phyloP scores from a whole-genome alignment of 2,113 vertebrate genomes.

The Camelus dromedarius region DNA sequence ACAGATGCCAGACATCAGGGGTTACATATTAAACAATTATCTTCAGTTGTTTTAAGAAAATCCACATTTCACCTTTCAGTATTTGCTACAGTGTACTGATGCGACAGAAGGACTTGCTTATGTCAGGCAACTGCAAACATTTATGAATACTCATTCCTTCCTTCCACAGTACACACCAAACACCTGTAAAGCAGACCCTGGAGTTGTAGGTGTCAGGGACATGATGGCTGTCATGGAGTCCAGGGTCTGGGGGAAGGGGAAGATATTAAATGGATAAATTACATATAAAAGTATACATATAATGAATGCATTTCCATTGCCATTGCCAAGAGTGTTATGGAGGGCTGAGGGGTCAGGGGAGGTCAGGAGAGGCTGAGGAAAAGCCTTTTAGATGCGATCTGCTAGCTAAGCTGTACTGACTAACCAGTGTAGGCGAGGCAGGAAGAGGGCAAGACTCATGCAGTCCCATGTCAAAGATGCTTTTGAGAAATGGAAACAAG shows the following conservation, averaged over 20 bases:
- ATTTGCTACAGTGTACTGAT: not conserved
- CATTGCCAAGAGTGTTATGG: not conserved
- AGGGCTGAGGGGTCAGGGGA: not conserved
- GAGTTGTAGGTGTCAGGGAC: not conserved
- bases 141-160: not conserved
- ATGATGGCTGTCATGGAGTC: not conserved
- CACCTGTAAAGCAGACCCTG: not conserved
- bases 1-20: not conserved
- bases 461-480: not conserved
- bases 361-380: not conserved
- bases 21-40: not conserved
- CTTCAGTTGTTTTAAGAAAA: conserved; percentile 6
- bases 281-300: not conserved
- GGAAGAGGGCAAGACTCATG: not conserved
- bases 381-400: not conserved
- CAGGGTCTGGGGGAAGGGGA: not conserved
- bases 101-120: not conserved
- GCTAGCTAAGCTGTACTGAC: not conserved
- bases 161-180: not conserved
- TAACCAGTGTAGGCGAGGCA: not conserved
- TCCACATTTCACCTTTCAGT: not conserved
- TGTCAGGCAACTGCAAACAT: not conserved
- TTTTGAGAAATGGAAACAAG: not conserved
- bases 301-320: not conserved
- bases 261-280: not conserved